phyloP scores from a whole-genome alignment of 2,888 invertebrate species.

The Oxytorus armatus region DNA sequence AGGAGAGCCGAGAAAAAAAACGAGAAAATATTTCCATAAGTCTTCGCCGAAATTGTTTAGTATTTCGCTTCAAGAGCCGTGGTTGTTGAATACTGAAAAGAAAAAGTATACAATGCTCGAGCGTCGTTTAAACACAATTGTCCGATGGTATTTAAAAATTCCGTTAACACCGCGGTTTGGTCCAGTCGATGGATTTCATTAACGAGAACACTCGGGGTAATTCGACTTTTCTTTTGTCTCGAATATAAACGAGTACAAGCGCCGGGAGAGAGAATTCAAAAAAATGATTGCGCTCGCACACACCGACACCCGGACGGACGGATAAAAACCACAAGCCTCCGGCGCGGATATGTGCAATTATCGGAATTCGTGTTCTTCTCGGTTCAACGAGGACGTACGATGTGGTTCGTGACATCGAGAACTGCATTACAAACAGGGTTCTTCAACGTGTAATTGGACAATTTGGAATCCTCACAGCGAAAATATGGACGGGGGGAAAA shows the following conservation, averaged over 20 bases:
- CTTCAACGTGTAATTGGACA: constrained; percentile 26
- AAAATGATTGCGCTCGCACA: neutral
- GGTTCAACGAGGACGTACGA: neutral
- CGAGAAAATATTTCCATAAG: constrained; percentile 16
- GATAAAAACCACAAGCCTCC: neutral
- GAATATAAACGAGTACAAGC: neutral
- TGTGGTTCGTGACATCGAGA: neutral
- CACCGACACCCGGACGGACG: neutral
- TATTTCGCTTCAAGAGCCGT: neutral
- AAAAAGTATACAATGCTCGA: too few relatives aligned
- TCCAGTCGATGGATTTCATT: too few relatives aligned
- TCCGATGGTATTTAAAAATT: too few relatives aligned
- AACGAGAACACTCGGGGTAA: neutral
- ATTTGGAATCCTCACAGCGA: constrained; percentile 8
- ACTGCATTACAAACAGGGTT: neutral
- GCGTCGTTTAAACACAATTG: too few relatives aligned
- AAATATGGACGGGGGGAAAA: neutral
- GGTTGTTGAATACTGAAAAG: neutral
- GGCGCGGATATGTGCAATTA: constrained; percentile 4
- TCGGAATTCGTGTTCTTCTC: neutral
- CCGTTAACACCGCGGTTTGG: too few relatives aligned
- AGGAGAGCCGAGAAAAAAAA: constrained; percentile 5
- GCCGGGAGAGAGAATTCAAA: neutral
- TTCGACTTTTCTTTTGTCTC: neutral
- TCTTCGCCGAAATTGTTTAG: constrained; percentile 21